Percentiles rank a stretch among this genome's conserved stretches.
Evolutionary conservation across 2,113 vertebrate genomes (phyloP).

Genomic region (Symphodus melops): DNA sequence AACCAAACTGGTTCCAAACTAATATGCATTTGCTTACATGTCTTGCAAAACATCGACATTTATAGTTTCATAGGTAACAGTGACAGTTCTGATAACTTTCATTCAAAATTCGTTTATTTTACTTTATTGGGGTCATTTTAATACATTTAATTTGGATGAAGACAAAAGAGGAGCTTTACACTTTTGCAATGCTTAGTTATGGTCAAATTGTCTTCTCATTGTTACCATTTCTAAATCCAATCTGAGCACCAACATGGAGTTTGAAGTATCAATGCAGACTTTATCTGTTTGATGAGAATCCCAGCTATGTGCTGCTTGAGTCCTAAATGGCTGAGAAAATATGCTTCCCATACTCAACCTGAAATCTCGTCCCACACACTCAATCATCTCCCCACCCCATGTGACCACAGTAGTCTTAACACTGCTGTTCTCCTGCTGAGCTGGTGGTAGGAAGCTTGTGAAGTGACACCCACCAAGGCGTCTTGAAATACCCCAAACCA

Average conservation of each 20-base stretch:
- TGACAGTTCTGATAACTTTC: no score
- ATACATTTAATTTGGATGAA: no score
- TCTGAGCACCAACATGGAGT: not conserved
- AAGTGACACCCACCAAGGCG: conserved; percentile 69
- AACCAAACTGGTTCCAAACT: no score
- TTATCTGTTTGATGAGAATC: conserved; percentile 24
- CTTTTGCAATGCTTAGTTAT: no score
- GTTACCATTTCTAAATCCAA: not conserved
- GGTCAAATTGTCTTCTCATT: no score
- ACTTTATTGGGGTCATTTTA: no score
- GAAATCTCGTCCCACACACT: conserved; percentile 17
- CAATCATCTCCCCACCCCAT: conserved; percentile 37
- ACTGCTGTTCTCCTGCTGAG: conserved; percentile 31
- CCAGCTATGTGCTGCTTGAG: conserved; percentile 13
- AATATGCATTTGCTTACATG: no score
- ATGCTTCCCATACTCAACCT: conserved; percentile 34
- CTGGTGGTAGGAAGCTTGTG: conserved; percentile 57
- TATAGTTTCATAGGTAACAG: no score
- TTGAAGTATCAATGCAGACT: not conserved
- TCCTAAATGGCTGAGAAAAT: conserved; percentile 29
- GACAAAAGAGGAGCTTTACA: no score
- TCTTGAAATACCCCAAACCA: conserved; percentile 76
- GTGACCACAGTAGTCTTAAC: conserved; percentile 63
- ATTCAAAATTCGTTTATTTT: no score
- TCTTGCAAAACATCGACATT: no score